Conservation (phyloP, 2,888 invertebrate species). For the Acholoe squamosa region DNA sequence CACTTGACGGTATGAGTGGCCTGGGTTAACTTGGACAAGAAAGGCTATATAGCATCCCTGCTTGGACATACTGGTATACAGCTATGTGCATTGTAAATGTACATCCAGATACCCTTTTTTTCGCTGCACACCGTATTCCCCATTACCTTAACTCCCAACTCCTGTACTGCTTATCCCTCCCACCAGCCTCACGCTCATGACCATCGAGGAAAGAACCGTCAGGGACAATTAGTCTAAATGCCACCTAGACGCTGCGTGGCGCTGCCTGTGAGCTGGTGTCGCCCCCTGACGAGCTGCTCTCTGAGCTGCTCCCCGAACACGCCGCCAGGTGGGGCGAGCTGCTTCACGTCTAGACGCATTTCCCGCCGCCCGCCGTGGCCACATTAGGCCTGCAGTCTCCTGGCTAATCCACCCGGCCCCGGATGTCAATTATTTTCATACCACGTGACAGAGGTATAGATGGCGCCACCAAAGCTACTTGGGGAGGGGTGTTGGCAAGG, state of each 20-base stretch:
- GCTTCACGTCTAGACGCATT: background rate
- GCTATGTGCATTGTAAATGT: too few relatives aligned
- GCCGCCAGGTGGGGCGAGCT: background rate
- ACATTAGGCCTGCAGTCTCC: background rate
- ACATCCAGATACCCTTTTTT: too few relatives aligned
- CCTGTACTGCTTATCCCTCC: background rate
- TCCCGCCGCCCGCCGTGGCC: background rate
- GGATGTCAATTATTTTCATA: slow-evolving; percentile 28
- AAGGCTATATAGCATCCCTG: too few relatives aligned
- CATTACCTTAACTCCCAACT: background rate
- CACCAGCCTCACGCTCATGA: background rate
- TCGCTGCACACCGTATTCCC: background rate
- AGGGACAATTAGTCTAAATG: slow-evolving; percentile 3
- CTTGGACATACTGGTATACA: too few relatives aligned
- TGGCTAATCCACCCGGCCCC: background rate
- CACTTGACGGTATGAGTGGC: too few relatives aligned
- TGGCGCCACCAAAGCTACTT: background rate
- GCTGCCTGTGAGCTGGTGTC: background rate
- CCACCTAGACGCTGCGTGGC: background rate
- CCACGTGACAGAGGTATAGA: slow-evolving; percentile 38
- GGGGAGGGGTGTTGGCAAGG: slow-evolving; percentile 9
- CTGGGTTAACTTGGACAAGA: too few relatives aligned
- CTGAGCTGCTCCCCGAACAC: background rate
- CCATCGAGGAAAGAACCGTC: slow-evolving; percentile 17
- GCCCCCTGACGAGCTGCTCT: background rate